Evolutionary conservation across 2,797 vertebrate genomes (phyloP).

Genomic region (Knipowitschia caucasica): DNA sequence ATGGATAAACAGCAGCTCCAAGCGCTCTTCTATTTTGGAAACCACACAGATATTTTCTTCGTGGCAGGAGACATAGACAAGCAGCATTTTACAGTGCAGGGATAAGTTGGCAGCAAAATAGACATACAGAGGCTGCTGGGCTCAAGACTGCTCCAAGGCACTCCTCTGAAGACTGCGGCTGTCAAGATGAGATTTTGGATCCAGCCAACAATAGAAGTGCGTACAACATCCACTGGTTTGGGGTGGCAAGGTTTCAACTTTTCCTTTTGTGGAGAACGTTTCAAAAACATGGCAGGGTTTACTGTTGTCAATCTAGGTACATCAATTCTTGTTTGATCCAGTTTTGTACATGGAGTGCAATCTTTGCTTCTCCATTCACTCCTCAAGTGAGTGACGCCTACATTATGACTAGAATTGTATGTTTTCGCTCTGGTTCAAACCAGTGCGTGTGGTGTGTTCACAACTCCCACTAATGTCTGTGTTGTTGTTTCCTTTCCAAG

Average conservation of each 20-base stretch:
- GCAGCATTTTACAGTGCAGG: slow-evolving; percentile 5
- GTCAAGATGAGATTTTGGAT: not conserved
- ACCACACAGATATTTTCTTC: not conserved
- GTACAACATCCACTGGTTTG: not conserved
- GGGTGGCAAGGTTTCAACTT: not conserved
- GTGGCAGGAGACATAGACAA: not conserved
- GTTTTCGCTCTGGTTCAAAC: no score
- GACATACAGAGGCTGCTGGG: slow-evolving; percentile 1
- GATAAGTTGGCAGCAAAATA: slow-evolving; percentile 12
- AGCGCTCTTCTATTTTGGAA: not conserved
- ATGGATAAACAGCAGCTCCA: not conserved
- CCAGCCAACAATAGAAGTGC: not conserved
- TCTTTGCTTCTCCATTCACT: not conserved
- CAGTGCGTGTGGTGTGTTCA: no score
- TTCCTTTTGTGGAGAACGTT: not conserved
- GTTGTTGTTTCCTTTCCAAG: no score
- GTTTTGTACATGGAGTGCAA: not conserved
- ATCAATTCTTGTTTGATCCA: not conserved
- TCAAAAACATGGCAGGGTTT: not conserved
- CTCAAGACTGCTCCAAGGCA: slow-evolving; percentile 1
- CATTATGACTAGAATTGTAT: no score
- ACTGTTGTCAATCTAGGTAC: not conserved
- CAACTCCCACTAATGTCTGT: no score
- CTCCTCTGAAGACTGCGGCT: slow-evolving; percentile 2
- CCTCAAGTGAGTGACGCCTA: not conserved